Conservation (phyloP, 1,140 invertebrate species). For the Batillaria attramentaria region DNA sequence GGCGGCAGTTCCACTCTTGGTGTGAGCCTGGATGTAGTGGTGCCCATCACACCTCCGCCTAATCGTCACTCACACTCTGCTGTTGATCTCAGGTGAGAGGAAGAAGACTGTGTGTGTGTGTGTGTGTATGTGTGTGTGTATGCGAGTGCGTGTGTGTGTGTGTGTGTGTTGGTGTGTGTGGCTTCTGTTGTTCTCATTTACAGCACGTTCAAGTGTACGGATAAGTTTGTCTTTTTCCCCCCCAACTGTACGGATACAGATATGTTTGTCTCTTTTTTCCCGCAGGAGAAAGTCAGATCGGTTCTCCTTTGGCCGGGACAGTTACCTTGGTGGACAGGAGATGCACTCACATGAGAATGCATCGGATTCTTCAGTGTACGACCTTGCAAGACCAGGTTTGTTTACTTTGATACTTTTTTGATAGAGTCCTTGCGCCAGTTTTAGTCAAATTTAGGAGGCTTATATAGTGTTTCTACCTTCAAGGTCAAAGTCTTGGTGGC, state of each 20-base stretch:
- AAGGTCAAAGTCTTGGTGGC: no score
- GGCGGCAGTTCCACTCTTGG: not conserved
- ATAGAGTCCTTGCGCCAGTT: no score
- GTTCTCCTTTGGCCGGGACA: conserved; percentile 31
- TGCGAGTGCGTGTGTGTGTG: no score
- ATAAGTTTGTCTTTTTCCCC: no score
- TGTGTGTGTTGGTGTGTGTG: no score
- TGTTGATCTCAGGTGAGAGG: conserved; percentile 27
- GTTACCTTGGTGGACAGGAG: conserved; percentile 24
- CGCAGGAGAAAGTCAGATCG: conserved; percentile 26
- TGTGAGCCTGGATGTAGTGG: conserved; percentile 28
- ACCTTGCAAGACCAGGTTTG: conserved; percentile 27
- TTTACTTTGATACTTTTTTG: no score
- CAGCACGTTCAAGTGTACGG: no score
- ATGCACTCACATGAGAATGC: conserved; percentile 1
- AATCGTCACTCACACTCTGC: conserved; percentile 18
- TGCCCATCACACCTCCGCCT: conserved; percentile 18
- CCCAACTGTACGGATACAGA: no score
- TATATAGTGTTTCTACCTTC: no score
- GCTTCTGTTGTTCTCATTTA: no score
- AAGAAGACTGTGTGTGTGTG: not conserved
- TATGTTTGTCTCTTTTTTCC: not conserved
- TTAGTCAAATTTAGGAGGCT: no score
- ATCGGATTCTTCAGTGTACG: conserved; percentile 7
- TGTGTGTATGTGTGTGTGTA: not conserved